Evolutionary conservation across 2,888 invertebrate species (phyloP), one percentile per base, ranked within the genome.

Genomic region (Augiades crinisus): DNA sequence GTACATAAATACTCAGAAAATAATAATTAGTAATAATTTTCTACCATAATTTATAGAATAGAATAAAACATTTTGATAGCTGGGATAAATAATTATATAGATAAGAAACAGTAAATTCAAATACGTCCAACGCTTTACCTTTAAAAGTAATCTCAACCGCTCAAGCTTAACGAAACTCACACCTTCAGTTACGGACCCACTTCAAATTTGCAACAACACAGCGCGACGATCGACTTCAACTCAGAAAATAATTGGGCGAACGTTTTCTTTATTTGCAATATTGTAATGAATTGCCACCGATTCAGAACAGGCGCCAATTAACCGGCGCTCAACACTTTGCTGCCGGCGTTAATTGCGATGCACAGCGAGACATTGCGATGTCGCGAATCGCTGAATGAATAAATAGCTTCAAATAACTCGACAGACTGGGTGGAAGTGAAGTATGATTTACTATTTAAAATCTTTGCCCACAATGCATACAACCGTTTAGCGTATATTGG

Each of bases 331-430:
- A 57, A 57, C 60, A 57, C 62, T 71, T 75, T 30, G 52, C 52
- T 45, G 44, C 64, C 69, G 67, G 66, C 72, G 68, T 72, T 82
- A 82, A 84, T 83, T 82, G 83, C 77, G 78, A 81, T 82, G 82
- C 76, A 76, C 34, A 30, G 30, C 63, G 68, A 70, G 75, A 75
- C 72, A 70, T 69, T 67, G 43, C 43, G 37, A 65, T 72, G 78
- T 67, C 75, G 68, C 78, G 73, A 72, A 63, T 71, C 78, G 75
- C 65, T 81, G 82, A 81, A 83, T 83, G 76, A 80, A 81, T 81
- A 81, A 83, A 84, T 83, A 78, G 77, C 81, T 72, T 66, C 65
- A 17, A 31, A 47, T 66, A 67, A 64, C 37, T 37, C n/a, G 10
- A n/a, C 34, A 47, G 24, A 8, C 34, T 30, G 12, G 22, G 33